phyloP scores from a whole-genome alignment of 2,797 vertebrate species.

The Alcedo quadribrachys region DNA sequence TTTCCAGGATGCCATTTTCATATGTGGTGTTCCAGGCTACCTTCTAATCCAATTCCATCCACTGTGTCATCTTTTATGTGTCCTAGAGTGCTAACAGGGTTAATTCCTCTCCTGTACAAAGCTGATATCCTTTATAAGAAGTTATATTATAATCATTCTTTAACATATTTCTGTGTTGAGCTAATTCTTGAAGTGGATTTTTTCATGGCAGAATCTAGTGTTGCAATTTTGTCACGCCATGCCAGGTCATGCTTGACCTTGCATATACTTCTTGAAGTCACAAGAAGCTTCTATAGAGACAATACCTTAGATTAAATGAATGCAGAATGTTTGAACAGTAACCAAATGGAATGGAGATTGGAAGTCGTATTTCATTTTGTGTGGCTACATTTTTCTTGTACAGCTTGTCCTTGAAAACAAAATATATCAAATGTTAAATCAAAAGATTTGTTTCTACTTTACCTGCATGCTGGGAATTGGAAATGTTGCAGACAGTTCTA shows the following conservation, averaged over 20 bases:
- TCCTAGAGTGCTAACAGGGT: not conserved
- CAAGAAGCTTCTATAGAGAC: conserved; percentile 37
- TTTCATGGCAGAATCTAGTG: not conserved
- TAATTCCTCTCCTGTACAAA: not conserved
- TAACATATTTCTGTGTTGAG: not conserved
- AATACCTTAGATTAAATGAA: conserved; percentile 59
- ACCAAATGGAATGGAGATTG: conserved; percentile 74
- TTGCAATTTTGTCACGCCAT: conserved; percentile 3
- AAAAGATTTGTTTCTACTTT: conserved; percentile 52
- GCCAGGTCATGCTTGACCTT: conserved; percentile 66
- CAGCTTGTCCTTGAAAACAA: conserved; percentile 78
- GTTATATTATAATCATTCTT: not conserved
- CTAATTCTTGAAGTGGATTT: not conserved
- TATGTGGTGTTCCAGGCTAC: not conserved
- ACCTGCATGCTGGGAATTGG: conserved; percentile 70
- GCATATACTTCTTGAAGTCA: conserved; percentile 47
- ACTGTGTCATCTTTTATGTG: not conserved
- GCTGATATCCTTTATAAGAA: not conserved
- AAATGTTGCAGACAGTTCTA: conserved; percentile 60
- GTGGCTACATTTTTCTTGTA: conserved; percentile 69
- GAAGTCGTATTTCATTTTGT: conserved; percentile 78
- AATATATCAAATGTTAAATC: conserved; percentile 78
- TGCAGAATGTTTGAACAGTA: conserved; percentile 74
- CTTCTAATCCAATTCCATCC: not conserved
- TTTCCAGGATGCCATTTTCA: not conserved